Base-by-base conservation (phyloP, 2,888 invertebrate species). In the Rotaria socialis region DNA sequence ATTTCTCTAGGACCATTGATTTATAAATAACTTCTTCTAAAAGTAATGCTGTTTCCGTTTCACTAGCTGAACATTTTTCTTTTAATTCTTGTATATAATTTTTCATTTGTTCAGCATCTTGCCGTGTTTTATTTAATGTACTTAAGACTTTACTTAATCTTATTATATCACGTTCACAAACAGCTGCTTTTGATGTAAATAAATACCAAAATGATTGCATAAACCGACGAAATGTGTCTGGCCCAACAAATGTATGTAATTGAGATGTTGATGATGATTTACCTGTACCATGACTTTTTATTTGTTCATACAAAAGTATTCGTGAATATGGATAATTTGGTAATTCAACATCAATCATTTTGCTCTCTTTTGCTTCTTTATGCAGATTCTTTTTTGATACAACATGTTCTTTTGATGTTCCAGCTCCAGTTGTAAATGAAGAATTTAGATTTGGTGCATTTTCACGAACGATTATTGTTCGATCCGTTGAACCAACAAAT, bases 301-400 rank as follows among this genome's bases (percentile, higher is more conserved):
- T 90, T 86, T 90, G 88, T 86, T 91, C 91, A 85, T 89, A 89
- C 67, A 91, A 87, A 60, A 91, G 89, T 67, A 89, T 88, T 87
- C 91, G 91, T 87, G 90, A 89, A 89, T 90, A 91, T 11, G 91
- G 91, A 86, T 90, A 88, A 88, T 91, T 91, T 0, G 90, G 90
- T 22, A 90, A 89, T 86, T 89, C 89, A 85, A 88, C 87, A 47
- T 85, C 55, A 50, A 67, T 35, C 7, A 67, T 87, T 35, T 55
- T 60, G 3, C 85, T 74, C 41, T 58, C 43, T 55, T 85, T 52
- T 22, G 19, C 7, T 22, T 85, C 60, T 60, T 67, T 67, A 55
- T 75, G 56, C 14, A 55, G 4, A 80, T 56, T 84, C 60, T 87
- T 85, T 85, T 84, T 85, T 47, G 85, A 50, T 43, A 27, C 11